Percentiles rank a stretch among this genome's conserved stretches.
Evolutionary conservation across 2,888 invertebrate genomes (phyloP).

Genomic region (Dione juno): DNA sequence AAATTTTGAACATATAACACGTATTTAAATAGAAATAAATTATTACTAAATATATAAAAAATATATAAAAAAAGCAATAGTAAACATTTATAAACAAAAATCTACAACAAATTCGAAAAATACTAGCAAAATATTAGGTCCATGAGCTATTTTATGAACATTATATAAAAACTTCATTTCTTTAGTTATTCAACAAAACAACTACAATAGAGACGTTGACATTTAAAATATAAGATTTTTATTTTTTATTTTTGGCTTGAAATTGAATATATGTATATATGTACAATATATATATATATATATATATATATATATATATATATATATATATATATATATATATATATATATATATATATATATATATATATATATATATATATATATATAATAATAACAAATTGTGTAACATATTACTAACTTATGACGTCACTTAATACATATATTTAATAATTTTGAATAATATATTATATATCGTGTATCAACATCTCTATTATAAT

Average conservation of each 20-base stretch:
- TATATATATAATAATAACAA: too few species aligned
- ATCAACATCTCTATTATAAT: slow-evolving; percentile 20
- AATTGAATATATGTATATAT: too few species aligned
- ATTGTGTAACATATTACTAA: too few species aligned
- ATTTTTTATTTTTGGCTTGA: too few species aligned
- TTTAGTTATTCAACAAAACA: slow-evolving; percentile 12
- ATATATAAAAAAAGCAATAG: background rate
- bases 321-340: too few species aligned
- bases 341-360: too few species aligned
- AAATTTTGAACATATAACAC: too few species aligned
- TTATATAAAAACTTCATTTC: slow-evolving; percentile 4
- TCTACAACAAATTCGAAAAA: slow-evolving; percentile 20
- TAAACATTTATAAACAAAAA: slow-evolving; percentile 1
- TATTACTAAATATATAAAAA: background rate
- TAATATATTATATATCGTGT: background rate
- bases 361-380: too few species aligned
- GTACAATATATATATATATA: background rate
- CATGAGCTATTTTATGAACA: slow-evolving; percentile 1
- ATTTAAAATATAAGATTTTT: too few species aligned
- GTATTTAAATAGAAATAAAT: background rate
- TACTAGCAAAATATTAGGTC: slow-evolving; percentile 10
- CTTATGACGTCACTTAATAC: too few species aligned
- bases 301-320: too few species aligned
- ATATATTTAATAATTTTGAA: too few species aligned
- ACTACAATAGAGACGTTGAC: slow-evolving; percentile 5